A percentile compares a stretch with the other conserved stretches of the same genome.
Conservation (phyloP, 2,888 invertebrate species). For the Cyclophora albipunctata region DNA sequence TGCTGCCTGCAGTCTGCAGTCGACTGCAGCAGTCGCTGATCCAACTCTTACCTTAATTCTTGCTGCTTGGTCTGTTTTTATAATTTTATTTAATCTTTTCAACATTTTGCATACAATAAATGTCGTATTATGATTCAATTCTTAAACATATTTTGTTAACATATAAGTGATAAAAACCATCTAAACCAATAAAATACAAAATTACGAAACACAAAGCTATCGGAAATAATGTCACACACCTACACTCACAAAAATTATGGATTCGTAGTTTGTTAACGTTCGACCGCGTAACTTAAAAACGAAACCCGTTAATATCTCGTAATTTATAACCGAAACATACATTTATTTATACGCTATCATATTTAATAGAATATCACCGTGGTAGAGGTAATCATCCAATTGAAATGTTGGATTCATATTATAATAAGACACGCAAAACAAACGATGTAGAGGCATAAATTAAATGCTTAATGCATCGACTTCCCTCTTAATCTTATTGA, state of each 20-base stretch:
- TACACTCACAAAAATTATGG: slow-evolving; percentile 30
- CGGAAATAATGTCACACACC: slow-evolving; percentile 48
- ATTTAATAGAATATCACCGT: slow-evolving; percentile 18
- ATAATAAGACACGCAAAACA: slow-evolving; percentile 22
- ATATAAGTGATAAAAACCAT: slow-evolving; percentile 55
- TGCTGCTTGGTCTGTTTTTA: too few species aligned
- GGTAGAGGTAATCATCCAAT: slow-evolving; percentile 15
- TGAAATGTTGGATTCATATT: slow-evolving; percentile 18
- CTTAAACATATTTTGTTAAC: slow-evolving; percentile 31
- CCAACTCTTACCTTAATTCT: too few species aligned
- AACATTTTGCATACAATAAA: slow-evolving; percentile 38
- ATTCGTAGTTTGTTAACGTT: slow-evolving; percentile 29
- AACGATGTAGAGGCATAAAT: slow-evolving; percentile 19
- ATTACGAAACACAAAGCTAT: slow-evolving; percentile 42
- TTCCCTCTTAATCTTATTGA: slow-evolving; percentile 51
- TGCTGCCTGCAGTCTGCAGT: too few species aligned
- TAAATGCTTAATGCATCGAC: slow-evolving; percentile 20
- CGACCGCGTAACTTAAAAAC: slow-evolving; percentile 32
- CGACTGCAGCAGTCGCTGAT: too few species aligned
- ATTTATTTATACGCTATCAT: slow-evolving; percentile 17
- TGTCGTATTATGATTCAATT: slow-evolving; percentile 5
- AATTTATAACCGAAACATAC: slow-evolving; percentile 14
- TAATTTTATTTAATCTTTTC: slow-evolving; percentile 40
- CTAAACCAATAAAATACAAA: slow-evolving; percentile 43
- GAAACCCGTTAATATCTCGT: slow-evolving; percentile 31